Evolutionary conservation across 1,140 invertebrate species (phyloP).

Genomic region (Drosophila athabasca): DNA sequence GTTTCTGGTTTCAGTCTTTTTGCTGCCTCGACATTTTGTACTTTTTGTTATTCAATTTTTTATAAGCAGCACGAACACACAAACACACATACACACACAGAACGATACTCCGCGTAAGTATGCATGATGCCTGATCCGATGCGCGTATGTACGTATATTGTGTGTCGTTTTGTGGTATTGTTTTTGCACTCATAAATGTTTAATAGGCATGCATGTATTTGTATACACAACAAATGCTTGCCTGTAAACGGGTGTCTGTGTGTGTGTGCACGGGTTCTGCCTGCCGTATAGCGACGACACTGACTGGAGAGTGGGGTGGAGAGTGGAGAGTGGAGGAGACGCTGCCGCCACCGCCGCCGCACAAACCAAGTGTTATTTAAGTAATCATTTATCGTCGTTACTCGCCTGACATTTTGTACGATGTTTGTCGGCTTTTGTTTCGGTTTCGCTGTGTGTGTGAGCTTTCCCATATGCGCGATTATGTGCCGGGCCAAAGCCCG

Average conservation of each 20-base stretch:
- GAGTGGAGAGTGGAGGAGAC: too few relatives aligned
- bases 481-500: too few relatives aligned
- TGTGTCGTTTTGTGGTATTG: slow-evolving; percentile 47
- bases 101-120: background rate
- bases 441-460: background rate
- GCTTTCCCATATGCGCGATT: background rate
- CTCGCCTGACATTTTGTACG: slow-evolving; percentile 48
- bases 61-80: slow-evolving; percentile 55
- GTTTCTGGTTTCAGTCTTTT: slow-evolving; percentile 24
- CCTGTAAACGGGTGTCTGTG: background rate
- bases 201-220: slow-evolving; percentile 53
- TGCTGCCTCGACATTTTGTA: slow-evolving; percentile 53
- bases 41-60: slow-evolving; percentile 65
- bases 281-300: slow-evolving; percentile 22
- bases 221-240: background rate
- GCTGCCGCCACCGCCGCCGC: background rate
- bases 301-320: slow-evolving; percentile 2
- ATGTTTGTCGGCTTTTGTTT: slow-evolving; percentile 40
- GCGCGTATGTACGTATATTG: slow-evolving; percentile 3
- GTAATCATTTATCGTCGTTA: slow-evolving; percentile 59
- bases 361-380: slow-evolving; percentile 46
- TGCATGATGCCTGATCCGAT: too few relatives aligned
- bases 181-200: slow-evolving; percentile 70
- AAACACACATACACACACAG: background rate
- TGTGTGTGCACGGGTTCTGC: slow-evolving; percentile 25